Conservation (phyloP, 2,113 vertebrate genomes). For the Onychorhynchus coronatus region DNA sequence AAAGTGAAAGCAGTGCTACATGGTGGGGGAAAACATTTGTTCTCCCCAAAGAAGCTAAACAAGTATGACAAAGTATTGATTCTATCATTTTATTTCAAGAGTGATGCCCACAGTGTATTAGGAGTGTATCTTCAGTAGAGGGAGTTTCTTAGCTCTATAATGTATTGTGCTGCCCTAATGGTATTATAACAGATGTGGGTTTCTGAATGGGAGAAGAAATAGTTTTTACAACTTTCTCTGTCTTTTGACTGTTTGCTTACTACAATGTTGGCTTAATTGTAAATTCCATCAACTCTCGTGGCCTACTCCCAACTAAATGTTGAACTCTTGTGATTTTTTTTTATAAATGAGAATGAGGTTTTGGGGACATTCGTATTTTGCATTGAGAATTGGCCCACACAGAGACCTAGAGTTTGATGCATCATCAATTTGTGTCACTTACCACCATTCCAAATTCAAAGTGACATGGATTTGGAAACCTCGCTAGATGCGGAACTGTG, state of each 20-base stretch:
- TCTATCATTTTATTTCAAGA: background rate
- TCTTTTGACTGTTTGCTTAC: background rate
- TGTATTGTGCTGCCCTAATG: background rate
- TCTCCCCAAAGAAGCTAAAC: background rate
- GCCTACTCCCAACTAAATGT: background rate
- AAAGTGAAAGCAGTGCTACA: background rate
- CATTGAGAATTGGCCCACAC: background rate
- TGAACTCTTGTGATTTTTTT: background rate
- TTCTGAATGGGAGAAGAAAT: background rate
- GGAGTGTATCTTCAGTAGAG: background rate
- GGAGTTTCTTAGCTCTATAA: background rate
- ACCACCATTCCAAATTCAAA: background rate
- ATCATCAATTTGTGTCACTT: slow-evolving; percentile 3
- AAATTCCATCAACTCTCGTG: background rate
- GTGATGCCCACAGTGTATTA: background rate
- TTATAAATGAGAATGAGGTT: background rate
- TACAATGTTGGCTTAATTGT: background rate
- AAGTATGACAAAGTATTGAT: background rate
- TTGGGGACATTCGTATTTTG: background rate
- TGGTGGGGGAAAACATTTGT: background rate
- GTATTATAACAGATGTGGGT: background rate
- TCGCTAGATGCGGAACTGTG: background rate
- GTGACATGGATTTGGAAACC: slow-evolving; percentile 23
- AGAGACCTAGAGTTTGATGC: background rate
- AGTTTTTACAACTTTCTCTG: background rate